Conservation (phyloP, 2,113 vertebrate genomes). For the Corythornis vintsioides region DNA sequence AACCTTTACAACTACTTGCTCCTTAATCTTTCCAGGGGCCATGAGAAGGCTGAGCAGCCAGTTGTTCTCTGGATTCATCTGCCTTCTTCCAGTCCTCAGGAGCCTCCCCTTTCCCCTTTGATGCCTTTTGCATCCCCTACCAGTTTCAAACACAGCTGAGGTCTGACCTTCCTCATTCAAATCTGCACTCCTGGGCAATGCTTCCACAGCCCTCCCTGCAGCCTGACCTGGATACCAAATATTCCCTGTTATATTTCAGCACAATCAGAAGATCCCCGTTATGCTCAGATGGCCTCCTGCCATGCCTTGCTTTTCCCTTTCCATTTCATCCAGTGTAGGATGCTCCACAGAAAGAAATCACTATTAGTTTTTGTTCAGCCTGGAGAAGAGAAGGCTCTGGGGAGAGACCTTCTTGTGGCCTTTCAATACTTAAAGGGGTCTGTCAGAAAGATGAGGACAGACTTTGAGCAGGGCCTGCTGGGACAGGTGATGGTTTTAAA, state of each 20-base stretch:
- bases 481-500: too few relatives aligned
- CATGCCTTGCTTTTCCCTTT: neutral
- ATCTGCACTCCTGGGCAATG: neutral
- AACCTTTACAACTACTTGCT: neutral
- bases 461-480: too few relatives aligned
- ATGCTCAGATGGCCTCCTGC: neutral
- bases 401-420: too few relatives aligned
- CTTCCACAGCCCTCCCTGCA: neutral
- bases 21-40: neutral
- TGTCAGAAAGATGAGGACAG: too few relatives aligned
- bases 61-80: neutral
- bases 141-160: neutral
- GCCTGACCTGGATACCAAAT: neutral
- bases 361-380: neutral
- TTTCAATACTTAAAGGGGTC: too few relatives aligned
- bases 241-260: neutral
- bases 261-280: neutral
- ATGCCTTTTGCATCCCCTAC: neutral
- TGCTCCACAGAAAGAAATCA: neutral
- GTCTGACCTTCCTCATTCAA: neutral
- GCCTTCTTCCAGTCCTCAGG: neutral
- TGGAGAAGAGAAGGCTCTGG: too few relatives aligned
- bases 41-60: neutral
- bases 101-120: neutral
- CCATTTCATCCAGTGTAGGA: neutral